Percentiles rank a stretch among this genome's conserved stretches.
phyloP scores from a whole-genome alignment of 92 coral and sea anemone genomes.

The Actinernus sp. region DNA sequence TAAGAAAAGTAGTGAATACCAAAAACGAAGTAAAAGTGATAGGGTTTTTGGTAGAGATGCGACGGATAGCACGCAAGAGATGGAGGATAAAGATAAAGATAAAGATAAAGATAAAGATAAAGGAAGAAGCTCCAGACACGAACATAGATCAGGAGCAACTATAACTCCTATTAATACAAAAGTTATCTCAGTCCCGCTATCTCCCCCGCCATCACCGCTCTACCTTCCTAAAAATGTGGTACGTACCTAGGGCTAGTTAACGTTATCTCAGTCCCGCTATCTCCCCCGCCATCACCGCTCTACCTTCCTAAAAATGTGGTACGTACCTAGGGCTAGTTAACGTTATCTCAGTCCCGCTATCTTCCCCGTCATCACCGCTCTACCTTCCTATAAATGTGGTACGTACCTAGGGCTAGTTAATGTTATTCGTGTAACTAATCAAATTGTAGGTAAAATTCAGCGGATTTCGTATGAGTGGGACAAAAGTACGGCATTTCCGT shows the following conservation, averaged over 20 bases:
- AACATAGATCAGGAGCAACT: neutral
- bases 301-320: constrained; percentile 2
- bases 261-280: constrained; percentile 56
- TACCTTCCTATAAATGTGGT: constrained; percentile 1
- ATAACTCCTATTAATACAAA: constrained; percentile 44
- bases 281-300: constrained; percentile 8
- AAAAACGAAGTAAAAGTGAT: no score
- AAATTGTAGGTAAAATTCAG: no score
- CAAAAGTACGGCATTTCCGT: no score
- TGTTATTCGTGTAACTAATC: no score
- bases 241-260: no score
- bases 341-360: constrained; percentile 56
- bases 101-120: no score
- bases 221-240: constrained; percentile 2
- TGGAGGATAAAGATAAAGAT: neutral
- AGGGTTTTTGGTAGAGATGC: no score
- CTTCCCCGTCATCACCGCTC: constrained; percentile 4
- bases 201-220: constrained; percentile 8
- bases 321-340: no score
- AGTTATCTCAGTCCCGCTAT: constrained; percentile 56
- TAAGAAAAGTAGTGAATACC: no score
- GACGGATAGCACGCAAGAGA: neutral
- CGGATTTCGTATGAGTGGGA: no score
- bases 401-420: no score
- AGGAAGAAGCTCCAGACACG: neutral